Base-by-base conservation (phyloP, 92 coral and sea anemone genomes). In the Porites cylindrica region DNA sequence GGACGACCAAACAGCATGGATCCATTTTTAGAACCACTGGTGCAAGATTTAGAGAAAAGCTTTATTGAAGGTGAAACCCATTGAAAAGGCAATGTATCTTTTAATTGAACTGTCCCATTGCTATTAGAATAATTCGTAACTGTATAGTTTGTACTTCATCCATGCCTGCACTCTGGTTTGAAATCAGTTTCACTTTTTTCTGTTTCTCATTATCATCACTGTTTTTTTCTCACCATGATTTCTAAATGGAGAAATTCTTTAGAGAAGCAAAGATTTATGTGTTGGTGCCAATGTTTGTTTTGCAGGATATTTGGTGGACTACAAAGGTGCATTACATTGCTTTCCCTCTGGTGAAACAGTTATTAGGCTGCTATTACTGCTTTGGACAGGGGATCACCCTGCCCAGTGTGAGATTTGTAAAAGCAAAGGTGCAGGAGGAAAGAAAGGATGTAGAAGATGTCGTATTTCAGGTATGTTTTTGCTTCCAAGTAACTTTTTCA, bases 341-440 rank as follows among this genome's bases (percentile, higher is more conserved):
- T 89, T 89, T 78, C 92, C 92, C 43, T 77, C 93, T 38, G 91
- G 70, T 65, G 69, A 80, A 43, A 86, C 62, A 50, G 75, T 77
- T 32, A 89, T 89, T 51, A 75, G 91, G 63, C 89, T 75, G 11
- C 43, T 92, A 51, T 66, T 92, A 83, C 86, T 92, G 1, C 89
- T 92, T 72, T 92, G 93, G 95, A 90, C 91, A 17, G 93, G 95
- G 1, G 93, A 92, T 80, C 91, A 90, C 67, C 95, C 93, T 47
- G 95, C 93, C 69, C 91, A 92, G 71, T 92, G 93, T 86, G 93
- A 90, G 72, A 66, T 90, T 24, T 88, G 92, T 79, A 91, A 91
- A 53, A 72, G 64, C 47, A 91, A 91, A 87, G 89, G 94, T 67
- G 91, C 91, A 56, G 91, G 94, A 82, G 91, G 94, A 74, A 91